phyloP scores from a whole-genome alignment of 2,113 vertebrate genomes.

The Leptobrachium leishanense region DNA sequence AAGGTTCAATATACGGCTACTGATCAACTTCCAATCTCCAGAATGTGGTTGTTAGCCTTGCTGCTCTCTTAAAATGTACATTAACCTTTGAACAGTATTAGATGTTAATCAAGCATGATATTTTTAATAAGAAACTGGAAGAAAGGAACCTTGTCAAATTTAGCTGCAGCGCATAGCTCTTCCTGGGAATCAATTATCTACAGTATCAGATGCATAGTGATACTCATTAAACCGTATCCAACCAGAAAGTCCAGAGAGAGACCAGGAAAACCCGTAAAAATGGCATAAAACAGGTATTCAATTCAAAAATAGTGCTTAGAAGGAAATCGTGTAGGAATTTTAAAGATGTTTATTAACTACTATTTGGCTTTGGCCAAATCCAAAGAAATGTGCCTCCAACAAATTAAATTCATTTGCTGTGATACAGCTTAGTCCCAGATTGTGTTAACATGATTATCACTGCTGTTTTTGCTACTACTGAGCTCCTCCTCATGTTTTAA shows the following conservation, averaged over 20 bases:
- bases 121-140: constrained; percentile 36
- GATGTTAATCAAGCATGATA: constrained; percentile 39
- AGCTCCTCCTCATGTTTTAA: no score
- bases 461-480: no score
- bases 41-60: neutral
- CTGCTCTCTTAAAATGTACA: constrained; percentile 14
- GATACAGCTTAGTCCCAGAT: no score
- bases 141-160: constrained; percentile 37
- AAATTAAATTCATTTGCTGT: no score
- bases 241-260: constrained; percentile 5
- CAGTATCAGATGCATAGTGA: constrained; percentile 7
- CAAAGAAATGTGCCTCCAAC: no score
- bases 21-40: neutral
- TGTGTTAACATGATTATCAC: no score
- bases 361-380: no score
- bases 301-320: constrained; percentile 1
- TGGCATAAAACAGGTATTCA: constrained; percentile 7
- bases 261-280: neutral
- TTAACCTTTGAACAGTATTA: constrained; percentile 39
- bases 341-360: no score
- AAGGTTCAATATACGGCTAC: no score
- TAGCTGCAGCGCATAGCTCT: constrained; percentile 1
- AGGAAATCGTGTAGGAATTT: constrained; percentile 3
- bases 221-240: constrained; percentile 11
- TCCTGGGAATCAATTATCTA: constrained; percentile 39